These are phyloP conservation scores for Gymnosoma rotundatum DNA, from an alignment of 2,888 invertebrate genomes.

Conservation along the genomic window DNA sequence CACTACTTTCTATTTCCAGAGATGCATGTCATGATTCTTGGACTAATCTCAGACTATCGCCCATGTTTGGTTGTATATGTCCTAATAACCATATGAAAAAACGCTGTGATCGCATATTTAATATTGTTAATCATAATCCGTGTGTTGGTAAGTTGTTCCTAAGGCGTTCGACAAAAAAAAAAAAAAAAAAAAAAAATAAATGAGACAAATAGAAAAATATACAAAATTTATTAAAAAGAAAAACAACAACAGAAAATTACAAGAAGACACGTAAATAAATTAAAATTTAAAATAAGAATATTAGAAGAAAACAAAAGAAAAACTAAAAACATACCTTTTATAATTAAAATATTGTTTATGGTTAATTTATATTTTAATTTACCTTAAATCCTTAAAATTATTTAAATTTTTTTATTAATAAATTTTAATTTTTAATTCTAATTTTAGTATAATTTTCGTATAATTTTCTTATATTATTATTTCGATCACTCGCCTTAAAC, in stretches of 20 bases:
- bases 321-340: slow-evolving; percentile 44
- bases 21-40: slow-evolving; percentile 93
- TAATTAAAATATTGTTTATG: slow-evolving; percentile 18
- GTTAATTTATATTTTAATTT: not conserved
- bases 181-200: slow-evolving; percentile 5
- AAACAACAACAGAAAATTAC: slow-evolving; percentile 61
- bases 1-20: slow-evolving; percentile 82
- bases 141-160: slow-evolving; percentile 91
- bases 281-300: slow-evolving; percentile 10
- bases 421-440: slow-evolving; percentile 11
- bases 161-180: slow-evolving; percentile 21
- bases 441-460: slow-evolving; percentile 26
- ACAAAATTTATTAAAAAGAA: slow-evolving; percentile 45
- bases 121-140: slow-evolving; percentile 95
- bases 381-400: slow-evolving; percentile 17
- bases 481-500: slow-evolving; percentile 69
- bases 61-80: slow-evolving; percentile 96
- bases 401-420: slow-evolving; percentile 51
- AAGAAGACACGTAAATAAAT: slow-evolving; percentile 50
- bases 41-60: slow-evolving; percentile 92
- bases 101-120: slow-evolving; percentile 93
- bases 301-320: slow-evolving; percentile 50
- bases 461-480: slow-evolving; percentile 65
- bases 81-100: slow-evolving; percentile 94
- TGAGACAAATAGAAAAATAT: slow-evolving; percentile 59